A percentile compares a stretch with the other conserved stretches of the same genome.
Conservation (phyloP, 2,888 invertebrate genomes). For the Caenorhabditis panamensis region DNA sequence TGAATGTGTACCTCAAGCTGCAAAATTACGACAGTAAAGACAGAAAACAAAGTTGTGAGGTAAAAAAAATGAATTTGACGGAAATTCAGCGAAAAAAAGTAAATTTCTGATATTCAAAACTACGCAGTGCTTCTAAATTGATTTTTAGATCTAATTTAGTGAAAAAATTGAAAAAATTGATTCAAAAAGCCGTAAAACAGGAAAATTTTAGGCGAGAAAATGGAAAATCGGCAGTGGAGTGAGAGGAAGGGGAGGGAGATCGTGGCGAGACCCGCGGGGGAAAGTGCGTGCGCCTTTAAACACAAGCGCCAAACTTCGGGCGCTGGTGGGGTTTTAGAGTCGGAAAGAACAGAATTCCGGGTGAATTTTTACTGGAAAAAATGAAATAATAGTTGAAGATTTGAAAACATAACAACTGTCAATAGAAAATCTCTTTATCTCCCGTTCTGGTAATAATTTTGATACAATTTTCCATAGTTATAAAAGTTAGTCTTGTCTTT, state of each 20-base stretch:
- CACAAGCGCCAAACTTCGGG: not conserved
- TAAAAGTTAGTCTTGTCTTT: constrained; percentile 57
- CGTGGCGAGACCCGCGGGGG: constrained; percentile 43
- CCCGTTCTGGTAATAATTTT: constrained; percentile 40
- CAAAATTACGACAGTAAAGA: constrained; percentile 40
- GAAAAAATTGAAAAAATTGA: constrained; percentile 4
- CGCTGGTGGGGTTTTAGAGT: no score
- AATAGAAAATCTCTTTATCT: constrained; percentile 22
- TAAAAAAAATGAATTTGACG: no score
- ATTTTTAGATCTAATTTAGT: not conserved
- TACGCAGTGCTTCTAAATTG: not conserved
- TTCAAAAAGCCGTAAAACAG: constrained; percentile 23
- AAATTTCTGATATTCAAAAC: not conserved
- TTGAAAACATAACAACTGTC: constrained; percentile 5
- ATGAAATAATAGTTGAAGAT: not conserved
- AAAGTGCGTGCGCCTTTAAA: constrained; percentile 53
- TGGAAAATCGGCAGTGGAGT: constrained; percentile 8
- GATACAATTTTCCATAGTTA: constrained; percentile 52
- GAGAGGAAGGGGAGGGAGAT: not conserved
- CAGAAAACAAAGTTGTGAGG: not conserved
- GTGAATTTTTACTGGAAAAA: no score
- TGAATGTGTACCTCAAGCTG: constrained; percentile 69
- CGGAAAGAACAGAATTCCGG: no score
- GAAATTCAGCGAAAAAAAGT: not conserved
- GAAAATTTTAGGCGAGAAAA: constrained; percentile 44